phyloP scores from a whole-genome alignment of 2,888 invertebrate species.

The Dynastes hyllus region DNA sequence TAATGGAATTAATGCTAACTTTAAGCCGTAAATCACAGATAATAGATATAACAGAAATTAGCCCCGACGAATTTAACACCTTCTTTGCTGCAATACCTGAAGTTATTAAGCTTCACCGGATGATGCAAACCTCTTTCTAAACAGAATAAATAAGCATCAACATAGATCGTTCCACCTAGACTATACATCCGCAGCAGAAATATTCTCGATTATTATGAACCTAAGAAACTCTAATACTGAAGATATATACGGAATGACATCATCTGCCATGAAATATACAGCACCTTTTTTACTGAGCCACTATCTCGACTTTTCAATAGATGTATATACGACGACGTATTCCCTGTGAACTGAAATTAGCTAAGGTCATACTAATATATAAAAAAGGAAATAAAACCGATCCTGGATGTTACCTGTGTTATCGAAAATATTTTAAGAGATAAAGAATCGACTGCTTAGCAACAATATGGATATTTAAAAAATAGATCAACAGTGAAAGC shows the following conservation, averaged over 20 bases:
- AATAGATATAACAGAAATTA: background rate
- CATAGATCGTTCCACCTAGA: background rate
- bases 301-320: background rate
- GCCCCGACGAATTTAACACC: background rate
- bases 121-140: background rate
- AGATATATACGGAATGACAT: constrained; percentile 9
- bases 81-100: background rate
- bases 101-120: background rate
- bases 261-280: background rate
- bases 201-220: background rate
- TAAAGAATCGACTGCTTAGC: background rate
- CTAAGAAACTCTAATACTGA: background rate
- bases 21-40: no score
- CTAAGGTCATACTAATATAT: background rate
- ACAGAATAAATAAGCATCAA: background rate
- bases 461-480: constrained; percentile 1
- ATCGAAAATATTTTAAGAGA: no score
- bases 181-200: background rate
- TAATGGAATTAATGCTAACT: no score
- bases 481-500: background rate
- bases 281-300: background rate
- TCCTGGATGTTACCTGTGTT: no score
- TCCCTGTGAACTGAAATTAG: background rate
- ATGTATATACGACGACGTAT: background rate
- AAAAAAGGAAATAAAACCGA: background rate